Base-by-base conservation (phyloP, 1,140 invertebrate species). In the Zaprionus kolodkinae region DNA sequence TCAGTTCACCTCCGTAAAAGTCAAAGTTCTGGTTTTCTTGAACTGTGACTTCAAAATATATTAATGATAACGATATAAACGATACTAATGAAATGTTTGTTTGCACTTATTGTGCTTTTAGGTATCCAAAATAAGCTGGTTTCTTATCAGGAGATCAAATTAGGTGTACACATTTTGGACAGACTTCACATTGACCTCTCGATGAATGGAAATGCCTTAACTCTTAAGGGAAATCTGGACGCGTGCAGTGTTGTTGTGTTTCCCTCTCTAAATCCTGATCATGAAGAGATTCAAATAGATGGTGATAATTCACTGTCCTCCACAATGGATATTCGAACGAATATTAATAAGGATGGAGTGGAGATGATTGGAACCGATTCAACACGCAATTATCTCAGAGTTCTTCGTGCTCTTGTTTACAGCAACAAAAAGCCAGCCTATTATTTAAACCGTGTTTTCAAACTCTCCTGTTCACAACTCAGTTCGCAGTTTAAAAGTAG, bases 371-470 rank as follows among this genome's bases (percentile, higher is more conserved):
- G 97, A 36, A 96, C 95, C 13, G 97, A 98, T 88, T 96, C 95
- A 48, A 95, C 97, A n/a, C 95, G 95, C 78, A 97, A 97, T 90
- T 98, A 98, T 91, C 85, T 93, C 11, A 93, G 95, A 93, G 95
- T 97, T 5, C 94, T 99, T n/a, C 94, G 96, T 30, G 95, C 97
- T 76, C 96, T 99, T 52, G 95, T 97, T 67, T 99, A 99, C 93
- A 97, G 96, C 78, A 99, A 98, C 93, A 96, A 96, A 77, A 98
- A 98, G 87, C 97, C 98, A 7, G 97, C 97, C 4, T 98, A 98
- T 92, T 98, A 98, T 92, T 93, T 99, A 45, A 98, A 98, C 93
- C 95, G 97, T 71, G 97, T 98, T 1, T 99, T 99, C 93, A 98
- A 98, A 91, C 93, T 99, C 3, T 96, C 96, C 36, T 99, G 98